Percentiles rank a stretch among this genome's conserved stretches.
Evolutionary conservation across 2,888 invertebrate species (phyloP).

Genomic region (Gymnoscelis rufifasciata): DNA sequence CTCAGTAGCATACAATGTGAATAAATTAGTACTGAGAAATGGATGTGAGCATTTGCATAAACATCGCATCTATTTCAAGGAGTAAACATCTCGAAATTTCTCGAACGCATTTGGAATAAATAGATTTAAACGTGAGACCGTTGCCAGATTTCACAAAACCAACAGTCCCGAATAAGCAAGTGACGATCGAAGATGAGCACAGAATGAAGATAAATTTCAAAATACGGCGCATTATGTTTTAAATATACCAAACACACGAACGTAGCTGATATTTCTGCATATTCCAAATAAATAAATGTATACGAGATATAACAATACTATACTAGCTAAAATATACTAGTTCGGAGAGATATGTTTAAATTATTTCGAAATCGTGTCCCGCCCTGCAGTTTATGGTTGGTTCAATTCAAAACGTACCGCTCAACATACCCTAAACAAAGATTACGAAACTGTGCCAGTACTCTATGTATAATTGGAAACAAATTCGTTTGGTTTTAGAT

Average conservation of each 20-base stretch:
- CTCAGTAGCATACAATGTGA: neutral
- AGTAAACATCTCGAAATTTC: slow-evolving; percentile 25
- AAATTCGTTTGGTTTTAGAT: slow-evolving; percentile 15
- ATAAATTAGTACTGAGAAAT: slow-evolving; percentile 8
- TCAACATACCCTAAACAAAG: slow-evolving; percentile 12
- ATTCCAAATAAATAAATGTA: too few species aligned
- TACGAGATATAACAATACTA: too few species aligned
- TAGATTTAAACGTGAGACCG: slow-evolving; percentile 17
- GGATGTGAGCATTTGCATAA: slow-evolving; percentile 19
- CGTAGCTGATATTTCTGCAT: too few species aligned
- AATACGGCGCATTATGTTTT: neutral
- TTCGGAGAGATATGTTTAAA: slow-evolving; percentile 11
- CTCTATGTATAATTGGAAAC: slow-evolving; percentile 15
- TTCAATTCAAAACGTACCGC: slow-evolving; percentile 1
- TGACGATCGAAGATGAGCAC: slow-evolving; percentile 17
- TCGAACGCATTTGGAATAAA: slow-evolving; percentile 20
- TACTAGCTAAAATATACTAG: too few species aligned
- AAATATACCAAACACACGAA: too few species aligned
- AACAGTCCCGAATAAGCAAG: slow-evolving; percentile 26
- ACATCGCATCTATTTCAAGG: slow-evolving; percentile 13
- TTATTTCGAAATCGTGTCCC: slow-evolving; percentile 12
- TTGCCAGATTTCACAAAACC: slow-evolving; percentile 29
- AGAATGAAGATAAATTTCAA: neutral
- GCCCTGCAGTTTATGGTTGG: slow-evolving; percentile 11
- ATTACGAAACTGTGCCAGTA: slow-evolving; percentile 15